Conservation (phyloP, 2,888 invertebrate genomes). For the Stratiomys singularior region DNA sequence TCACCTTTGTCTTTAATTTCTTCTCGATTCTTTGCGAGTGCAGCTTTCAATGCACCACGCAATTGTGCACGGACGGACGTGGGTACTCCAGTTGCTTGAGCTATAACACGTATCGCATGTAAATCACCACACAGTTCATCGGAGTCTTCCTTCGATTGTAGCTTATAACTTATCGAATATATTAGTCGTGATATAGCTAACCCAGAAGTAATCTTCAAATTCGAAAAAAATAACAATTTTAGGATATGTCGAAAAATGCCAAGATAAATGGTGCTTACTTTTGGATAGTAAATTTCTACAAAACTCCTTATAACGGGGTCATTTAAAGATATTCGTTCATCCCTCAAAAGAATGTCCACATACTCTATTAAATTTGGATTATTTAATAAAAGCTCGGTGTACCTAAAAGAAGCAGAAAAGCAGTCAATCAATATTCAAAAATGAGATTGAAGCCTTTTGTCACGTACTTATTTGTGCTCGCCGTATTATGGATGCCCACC, state of each 20-base stretch:
- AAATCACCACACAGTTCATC: constrained; percentile 65
- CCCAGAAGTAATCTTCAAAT: constrained; percentile 60
- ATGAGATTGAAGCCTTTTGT: too few species aligned
- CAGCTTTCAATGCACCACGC: constrained; percentile 61
- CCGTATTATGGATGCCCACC: constrained; percentile 82
- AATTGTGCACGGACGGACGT: constrained; percentile 63
- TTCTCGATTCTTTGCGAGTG: constrained; percentile 61
- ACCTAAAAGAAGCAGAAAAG: constrained; percentile 66
- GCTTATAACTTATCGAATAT: constrained; percentile 64
- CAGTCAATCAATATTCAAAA: background rate
- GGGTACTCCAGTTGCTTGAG: constrained; percentile 64
- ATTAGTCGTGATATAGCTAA: constrained; percentile 64
- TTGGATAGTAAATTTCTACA: constrained; percentile 88
- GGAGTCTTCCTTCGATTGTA: constrained; percentile 64
- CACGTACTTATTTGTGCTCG: constrained; percentile 64
- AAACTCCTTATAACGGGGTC: constrained; percentile 88
- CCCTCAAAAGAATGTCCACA: constrained; percentile 87
- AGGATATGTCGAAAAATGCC: background rate
- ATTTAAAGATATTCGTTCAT: constrained; percentile 86
- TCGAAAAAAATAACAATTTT: background rate
- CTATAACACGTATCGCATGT: constrained; percentile 65
- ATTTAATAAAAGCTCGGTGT: constrained; percentile 82
- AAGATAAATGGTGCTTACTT: constrained; percentile 68
- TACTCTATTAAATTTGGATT: constrained; percentile 89
- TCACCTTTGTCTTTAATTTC: constrained; percentile 61